Conservation (phyloP, 2,888 invertebrate species). For the Mycalesis mineus region DNA sequence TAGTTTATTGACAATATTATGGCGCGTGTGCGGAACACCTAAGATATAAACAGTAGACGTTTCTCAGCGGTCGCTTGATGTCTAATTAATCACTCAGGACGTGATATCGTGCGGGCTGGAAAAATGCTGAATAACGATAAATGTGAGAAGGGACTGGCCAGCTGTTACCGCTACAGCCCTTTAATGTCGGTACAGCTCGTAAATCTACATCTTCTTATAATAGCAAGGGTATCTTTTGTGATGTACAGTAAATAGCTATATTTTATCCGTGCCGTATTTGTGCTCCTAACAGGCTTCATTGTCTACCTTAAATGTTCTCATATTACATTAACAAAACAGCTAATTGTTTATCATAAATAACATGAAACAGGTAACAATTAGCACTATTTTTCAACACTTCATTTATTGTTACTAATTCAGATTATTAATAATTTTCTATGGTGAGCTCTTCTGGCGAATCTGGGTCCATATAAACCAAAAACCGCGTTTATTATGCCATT, state of each 20-base stretch:
- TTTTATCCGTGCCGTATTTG: constrained; percentile 1
- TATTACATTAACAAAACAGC: no score
- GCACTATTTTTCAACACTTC: no score
- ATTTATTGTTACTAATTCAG: no score
- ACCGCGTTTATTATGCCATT: no score
- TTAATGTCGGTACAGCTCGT: constrained; percentile 26
- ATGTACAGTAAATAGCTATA: constrained; percentile 9
- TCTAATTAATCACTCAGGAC: constrained; percentile 67
- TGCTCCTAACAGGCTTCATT: neutral
- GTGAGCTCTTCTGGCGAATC: no score
- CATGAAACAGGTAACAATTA: no score
- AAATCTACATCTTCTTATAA: constrained; percentile 27
- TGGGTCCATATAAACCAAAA: no score
- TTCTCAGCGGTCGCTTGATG: constrained; percentile 38
- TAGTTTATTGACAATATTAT: no score
- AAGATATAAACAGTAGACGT: neutral
- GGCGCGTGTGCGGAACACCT: no score
- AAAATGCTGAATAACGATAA: constrained; percentile 67
- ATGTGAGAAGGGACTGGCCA: constrained; percentile 30
- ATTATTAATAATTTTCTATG: no score
- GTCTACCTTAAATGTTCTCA: neutral
- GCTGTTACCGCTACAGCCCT: constrained; percentile 34
- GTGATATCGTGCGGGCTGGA: constrained; percentile 62
- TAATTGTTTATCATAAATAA: no score
- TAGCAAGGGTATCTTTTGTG: constrained; percentile 12